Base-by-base conservation (phyloP, 2,888 invertebrate species). In the Lordiphosa fenestrarum region DNA sequence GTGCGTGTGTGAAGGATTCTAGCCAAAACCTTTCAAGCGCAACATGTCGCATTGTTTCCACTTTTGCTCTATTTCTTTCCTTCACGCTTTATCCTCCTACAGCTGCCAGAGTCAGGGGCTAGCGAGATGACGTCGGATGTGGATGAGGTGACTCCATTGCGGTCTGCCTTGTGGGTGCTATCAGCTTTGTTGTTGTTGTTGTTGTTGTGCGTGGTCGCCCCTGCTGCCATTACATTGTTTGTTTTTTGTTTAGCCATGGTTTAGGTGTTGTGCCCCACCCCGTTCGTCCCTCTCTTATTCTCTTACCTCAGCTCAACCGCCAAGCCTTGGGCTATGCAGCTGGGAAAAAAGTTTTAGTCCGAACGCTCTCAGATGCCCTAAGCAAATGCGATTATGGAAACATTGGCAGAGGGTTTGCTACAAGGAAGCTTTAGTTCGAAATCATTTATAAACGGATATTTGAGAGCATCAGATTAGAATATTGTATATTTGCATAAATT, bases 31-130 rank as follows among this genome's bases (percentile, higher is more conserved):
- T 66, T 77, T 73, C 53, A 57, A 67, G 84, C 78, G 84, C 77
- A 78, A 78, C 84, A 78, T 84, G 85, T 78, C 84, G 84, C 78
- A 73, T 73, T 84, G 77, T 82, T 66, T 71, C 74, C 72, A 82
- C 71, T 84, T 33, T 63, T 19, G 15, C 47, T 37, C 41, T 44
- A 21, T 55, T 36, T n/a, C 9, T 40, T 40, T 48, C 49, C 21
- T 38, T 47, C 44, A 33, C 7, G 19, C 19, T 21, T 33, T 46
- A 7, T 46, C 50, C 44, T 49, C 37, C 15, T 35, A 53, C 37
- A 39, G 36, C 66, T 66, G 71, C 51, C 61, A 61, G 37, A 23
- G 35, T 47, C 70, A 64, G 46, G 13, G 25, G 50, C 13, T 39
- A 10, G 44, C 15, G 33, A 44, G 19, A 44, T 40, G 40, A 40